phyloP scores from a whole-genome alignment of 2,113 vertebrate genomes.

The Prunella himalayana region DNA sequence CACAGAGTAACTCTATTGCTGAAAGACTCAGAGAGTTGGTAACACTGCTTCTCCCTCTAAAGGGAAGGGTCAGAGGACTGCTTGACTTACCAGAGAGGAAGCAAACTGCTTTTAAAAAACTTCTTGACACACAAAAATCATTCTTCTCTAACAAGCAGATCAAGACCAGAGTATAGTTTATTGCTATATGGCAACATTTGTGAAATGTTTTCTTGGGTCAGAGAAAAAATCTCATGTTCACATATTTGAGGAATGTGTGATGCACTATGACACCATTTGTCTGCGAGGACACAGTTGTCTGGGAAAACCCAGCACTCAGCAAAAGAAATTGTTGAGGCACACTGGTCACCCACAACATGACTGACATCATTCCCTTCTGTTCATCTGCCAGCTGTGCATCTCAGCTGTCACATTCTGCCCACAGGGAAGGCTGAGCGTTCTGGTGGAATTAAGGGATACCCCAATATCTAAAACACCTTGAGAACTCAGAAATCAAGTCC shows the following conservation, averaged over 20 bases:
- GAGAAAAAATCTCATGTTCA: not conserved
- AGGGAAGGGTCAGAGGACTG: not conserved
- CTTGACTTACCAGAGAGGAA: not conserved
- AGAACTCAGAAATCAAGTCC: not conserved
- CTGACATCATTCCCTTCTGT: not conserved
- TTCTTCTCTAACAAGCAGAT: not conserved
- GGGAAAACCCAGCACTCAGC: not conserved
- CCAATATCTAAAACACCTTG: not conserved
- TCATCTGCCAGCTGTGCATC: not conserved
- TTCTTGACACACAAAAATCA: accelerated
- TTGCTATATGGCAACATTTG: not conserved
- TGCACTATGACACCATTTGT: accelerated
- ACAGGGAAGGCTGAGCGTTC: not conserved
- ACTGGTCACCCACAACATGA: not conserved
- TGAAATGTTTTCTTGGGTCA: not conserved
- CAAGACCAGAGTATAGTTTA: not conserved
- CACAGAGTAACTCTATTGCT: not conserved
- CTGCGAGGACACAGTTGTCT: not conserved
- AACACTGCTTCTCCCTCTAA: not conserved
- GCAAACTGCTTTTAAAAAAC: not conserved
- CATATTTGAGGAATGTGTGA: not conserved
- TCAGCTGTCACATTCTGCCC: not conserved
- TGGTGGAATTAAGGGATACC: not conserved
- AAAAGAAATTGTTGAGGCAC: not conserved
- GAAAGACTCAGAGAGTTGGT: not conserved